Evolutionary conservation across 2,888 invertebrate species (phyloP).

Genomic region (Tetranychus piercei): DNA sequence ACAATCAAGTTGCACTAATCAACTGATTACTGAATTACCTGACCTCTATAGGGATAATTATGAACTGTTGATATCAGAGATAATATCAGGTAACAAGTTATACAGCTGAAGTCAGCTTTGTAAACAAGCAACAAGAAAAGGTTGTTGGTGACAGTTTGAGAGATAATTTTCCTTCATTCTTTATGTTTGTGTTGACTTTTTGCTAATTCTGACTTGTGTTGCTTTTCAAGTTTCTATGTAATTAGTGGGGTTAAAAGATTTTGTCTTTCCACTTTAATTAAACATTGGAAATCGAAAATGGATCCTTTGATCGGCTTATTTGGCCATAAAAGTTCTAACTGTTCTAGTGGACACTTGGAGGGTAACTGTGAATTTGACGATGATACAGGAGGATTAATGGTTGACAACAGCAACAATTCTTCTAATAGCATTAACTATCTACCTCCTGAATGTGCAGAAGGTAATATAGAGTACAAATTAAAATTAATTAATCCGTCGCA

Average conservation of each 20-base stretch:
- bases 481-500: conserved; percentile 79
- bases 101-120: background rate
- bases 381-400: background rate
- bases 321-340: background rate
- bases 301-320: conserved; percentile 16
- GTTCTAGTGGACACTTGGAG: background rate
- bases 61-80: too few relatives aligned
- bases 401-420: background rate
- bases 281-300: conserved; percentile 2
- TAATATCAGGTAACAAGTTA: too few relatives aligned
- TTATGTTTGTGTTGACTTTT: background rate
- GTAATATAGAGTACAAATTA: conserved; percentile 88
- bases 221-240: too few relatives aligned
- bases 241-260: too few relatives aligned
- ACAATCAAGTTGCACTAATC: too few relatives aligned
- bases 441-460: conserved; percentile 78
- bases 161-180: background rate
- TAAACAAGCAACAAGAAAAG: background rate
- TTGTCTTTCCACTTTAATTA: too few relatives aligned
- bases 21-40: too few relatives aligned
- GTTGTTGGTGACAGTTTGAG: background rate
- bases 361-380: conserved; percentile 3
- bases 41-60: too few relatives aligned
- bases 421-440: conserved; percentile 31
- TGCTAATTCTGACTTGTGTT: background rate